phyloP scores from a whole-genome alignment of 2,113 vertebrate species.

The Channa argus region DNA sequence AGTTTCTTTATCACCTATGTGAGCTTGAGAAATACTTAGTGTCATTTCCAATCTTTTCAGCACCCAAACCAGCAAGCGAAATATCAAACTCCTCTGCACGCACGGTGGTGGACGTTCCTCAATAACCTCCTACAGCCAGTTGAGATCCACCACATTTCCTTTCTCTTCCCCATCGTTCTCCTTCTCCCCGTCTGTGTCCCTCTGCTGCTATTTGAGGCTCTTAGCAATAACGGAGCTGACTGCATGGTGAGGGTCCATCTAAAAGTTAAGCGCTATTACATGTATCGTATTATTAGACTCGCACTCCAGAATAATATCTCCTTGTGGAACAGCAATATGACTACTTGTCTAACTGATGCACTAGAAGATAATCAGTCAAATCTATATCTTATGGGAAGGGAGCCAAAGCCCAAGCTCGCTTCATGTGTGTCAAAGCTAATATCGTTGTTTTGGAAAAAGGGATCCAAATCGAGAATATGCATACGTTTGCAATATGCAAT shows the following conservation, averaged over 20 bases:
- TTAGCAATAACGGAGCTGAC: conserved; percentile 50
- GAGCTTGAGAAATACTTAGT: conserved; percentile 66
- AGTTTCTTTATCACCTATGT: conserved; percentile 53
- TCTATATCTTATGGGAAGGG: conserved; percentile 65
- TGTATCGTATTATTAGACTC: conserved; percentile 72
- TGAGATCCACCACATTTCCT: conserved; percentile 41
- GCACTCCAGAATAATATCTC: conserved; percentile 66
- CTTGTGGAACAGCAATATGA: conserved; percentile 63
- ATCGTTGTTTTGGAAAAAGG: conserved; percentile 71
- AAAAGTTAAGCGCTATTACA: conserved; percentile 65
- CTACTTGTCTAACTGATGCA: conserved; percentile 70
- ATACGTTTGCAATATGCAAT: conserved; percentile 36
- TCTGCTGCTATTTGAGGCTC: conserved; percentile 47
- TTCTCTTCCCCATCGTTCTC: conserved; percentile 32
- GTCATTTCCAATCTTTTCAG: conserved; percentile 64
- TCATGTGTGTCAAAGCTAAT: conserved; percentile 68
- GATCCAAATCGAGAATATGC: conserved; percentile 53
- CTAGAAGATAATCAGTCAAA: conserved; percentile 76
- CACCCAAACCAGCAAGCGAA: conserved; percentile 61
- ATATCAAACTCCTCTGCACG: conserved; percentile 59
- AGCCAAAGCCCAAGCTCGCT: conserved; percentile 66
- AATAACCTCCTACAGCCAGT: conserved; percentile 64
- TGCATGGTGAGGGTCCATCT: conserved; percentile 58
- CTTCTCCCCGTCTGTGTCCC: conserved; percentile 33
- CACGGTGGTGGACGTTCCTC: conserved; percentile 59